Conservation (phyloP, 2,797 vertebrate genomes). For the Numenius phaeopus region DNA sequence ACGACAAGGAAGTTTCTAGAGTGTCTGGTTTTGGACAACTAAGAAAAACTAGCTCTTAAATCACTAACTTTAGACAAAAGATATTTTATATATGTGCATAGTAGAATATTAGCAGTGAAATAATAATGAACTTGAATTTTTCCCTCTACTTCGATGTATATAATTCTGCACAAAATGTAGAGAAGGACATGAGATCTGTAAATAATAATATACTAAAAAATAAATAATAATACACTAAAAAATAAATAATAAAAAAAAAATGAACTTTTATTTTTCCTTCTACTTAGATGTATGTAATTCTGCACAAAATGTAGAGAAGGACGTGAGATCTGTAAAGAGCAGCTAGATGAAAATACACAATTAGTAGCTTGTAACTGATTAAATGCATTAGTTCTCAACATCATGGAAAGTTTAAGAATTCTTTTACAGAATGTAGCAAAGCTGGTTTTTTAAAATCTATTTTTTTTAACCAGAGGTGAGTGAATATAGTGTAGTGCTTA, state of each 20-base stretch:
- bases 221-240: too few species aligned
- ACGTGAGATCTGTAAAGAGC: neutral
- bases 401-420: neutral
- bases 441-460: neutral
- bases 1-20: neutral
- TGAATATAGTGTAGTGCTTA: neutral
- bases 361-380: neutral
- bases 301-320: neutral
- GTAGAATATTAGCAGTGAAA: neutral
- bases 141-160: neutral
- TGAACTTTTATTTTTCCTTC: neutral
- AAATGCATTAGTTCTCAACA: neutral
- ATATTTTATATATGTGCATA: neutral
- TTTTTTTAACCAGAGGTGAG: neutral
- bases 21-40: neutral
- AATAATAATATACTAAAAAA: too few species aligned
- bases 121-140: neutral
- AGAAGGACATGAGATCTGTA: neutral
- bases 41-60: neutral
- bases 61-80: neutral
- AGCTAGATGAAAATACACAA: neutral
- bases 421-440: neutral
- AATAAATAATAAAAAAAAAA: too few species aligned
- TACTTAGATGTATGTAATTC: neutral
- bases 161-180: neutral